Percentiles rank a stretch among this genome's conserved stretches.
phyloP scores from a whole-genome alignment of 2,113 vertebrate species.

The Menidia beryllina region DNA sequence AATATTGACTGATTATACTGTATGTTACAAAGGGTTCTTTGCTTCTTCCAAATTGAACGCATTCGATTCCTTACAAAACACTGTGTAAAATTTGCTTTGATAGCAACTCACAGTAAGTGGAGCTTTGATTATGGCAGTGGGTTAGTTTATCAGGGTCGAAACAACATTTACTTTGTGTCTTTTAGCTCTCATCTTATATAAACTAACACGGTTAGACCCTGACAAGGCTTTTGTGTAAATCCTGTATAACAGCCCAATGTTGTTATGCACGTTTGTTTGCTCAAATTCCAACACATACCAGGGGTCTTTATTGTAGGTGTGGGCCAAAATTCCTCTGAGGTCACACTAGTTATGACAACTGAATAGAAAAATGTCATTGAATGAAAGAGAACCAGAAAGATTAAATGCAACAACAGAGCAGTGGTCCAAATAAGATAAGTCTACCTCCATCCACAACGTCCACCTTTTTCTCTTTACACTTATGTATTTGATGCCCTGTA shows the following conservation, averaged over 20 bases:
- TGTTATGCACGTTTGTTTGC: neutral
- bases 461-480: neutral
- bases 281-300: no score
- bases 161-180: neutral
- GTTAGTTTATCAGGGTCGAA: slow-evolving; percentile 7
- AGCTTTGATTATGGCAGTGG: slow-evolving; percentile 1
- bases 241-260: no score
- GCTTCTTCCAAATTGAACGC: slow-evolving; percentile 30
- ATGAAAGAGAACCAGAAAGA: no score
- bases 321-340: neutral
- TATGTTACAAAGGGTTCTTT: slow-evolving; percentile 14
- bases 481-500: no score
- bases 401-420: no score
- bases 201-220: neutral
- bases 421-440: no score
- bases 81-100: slow-evolving; percentile 39
- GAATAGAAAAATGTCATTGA: neutral
- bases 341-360: neutral
- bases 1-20: slow-evolving; percentile 12
- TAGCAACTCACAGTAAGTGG: slow-evolving; percentile 24
- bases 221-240: no score
- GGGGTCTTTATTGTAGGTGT: neutral
- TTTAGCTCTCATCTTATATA: neutral
- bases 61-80: slow-evolving; percentile 38
- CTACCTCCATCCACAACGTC: neutral